Evolutionary conservation across 2,888 invertebrate genomes (phyloP), one percentile per base, ranked within the genome.

Genomic region (Elegia similella): DNA sequence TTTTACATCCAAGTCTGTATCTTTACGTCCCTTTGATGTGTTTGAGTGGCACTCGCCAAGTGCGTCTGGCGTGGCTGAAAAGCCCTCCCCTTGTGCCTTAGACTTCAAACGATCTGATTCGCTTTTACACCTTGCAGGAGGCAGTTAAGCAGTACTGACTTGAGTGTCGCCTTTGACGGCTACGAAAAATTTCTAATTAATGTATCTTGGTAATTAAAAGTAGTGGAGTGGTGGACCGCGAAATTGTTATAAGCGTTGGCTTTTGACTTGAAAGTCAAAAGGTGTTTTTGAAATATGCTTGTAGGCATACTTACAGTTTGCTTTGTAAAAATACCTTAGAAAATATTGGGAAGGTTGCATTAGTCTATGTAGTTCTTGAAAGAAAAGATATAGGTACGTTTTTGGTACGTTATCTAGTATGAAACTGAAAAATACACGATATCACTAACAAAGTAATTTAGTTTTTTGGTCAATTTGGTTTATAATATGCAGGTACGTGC

Each of bases 21-120:
- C 62, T 64, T 62, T 59, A 60, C 52, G 60, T 60, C 58, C 65
- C 77, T 84, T 82, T 84, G 83, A 84, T 79, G 80, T 81, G 70
- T 56, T 65, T 69, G 76, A 84, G 81, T 75, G 77, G 76, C 71
- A 72, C 81, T 81, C 67, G 59, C 60, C 61, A 64, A 73, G 73
- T 74, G 75, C 80, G 82, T 82, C 82, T 79, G 76, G 73, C 70
- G 68, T 66, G 66, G 63, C 61, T 73, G 67, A 73, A 75, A 75
- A 70, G 56, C 56, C 62, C 76, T 76, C 80, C 76, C 75, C 73
- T 73, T 70, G 64, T 70, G 70, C 66, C 70, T 57, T 69, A 72
- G 72, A 78, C 79, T 75, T 80, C 78, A 83, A 81, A 80, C 78
- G 80, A 58, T 67, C 67, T 75, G 81, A 81, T 81, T 81, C 77